Evolutionary conservation across 2,888 invertebrate genomes (phyloP), one percentile per base, ranked within the genome.

Genomic region (Patella caerulea): DNA sequence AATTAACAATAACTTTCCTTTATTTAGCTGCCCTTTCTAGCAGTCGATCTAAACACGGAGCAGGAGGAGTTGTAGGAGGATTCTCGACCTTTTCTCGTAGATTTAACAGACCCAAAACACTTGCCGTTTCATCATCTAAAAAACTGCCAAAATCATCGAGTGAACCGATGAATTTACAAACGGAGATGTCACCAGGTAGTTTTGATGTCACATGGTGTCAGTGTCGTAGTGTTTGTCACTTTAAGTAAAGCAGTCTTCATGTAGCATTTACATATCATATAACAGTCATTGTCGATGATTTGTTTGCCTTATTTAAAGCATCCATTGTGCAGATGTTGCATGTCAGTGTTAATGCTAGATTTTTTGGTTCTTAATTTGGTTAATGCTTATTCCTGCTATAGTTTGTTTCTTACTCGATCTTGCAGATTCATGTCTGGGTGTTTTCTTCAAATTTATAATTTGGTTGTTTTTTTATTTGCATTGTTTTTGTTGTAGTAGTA

Each of bases 121-220:
- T 90, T 55, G 81, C 85, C 24, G 84, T 90, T 70, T 80, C 83
- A 15, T 79, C 75, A 73, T 85, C 81, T 79, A 86, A 83, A 77
- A 85, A 85, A 79, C 85, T 90, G 79, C 87, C 87, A 53, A 90
- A 90, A 82, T 91, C 91, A 0, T 89, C 90, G 14, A 90, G 90
- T 80, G 91, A 90, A 73, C 90, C 91, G 3, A 90, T 90, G 90
- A 90, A 90, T 79, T 84, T 91, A 34, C 88, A 90, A 80, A 91
- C 91, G 72, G 91, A 91, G 69, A 83, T 88, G 55, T 89, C 89
- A 19, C 89, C 89, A 87, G 89, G 89, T 89, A 88, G 79, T 69
- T 81, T 55, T 45, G 45, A 45, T 45, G 45, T 45, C 45, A 45
- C 45, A 9, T 45, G 45, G 45, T 45, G 45, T 45, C 9, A 45